Evolutionary conservation across 2,888 invertebrate genomes (phyloP).

Genomic region (Sthenelais limicola): DNA sequence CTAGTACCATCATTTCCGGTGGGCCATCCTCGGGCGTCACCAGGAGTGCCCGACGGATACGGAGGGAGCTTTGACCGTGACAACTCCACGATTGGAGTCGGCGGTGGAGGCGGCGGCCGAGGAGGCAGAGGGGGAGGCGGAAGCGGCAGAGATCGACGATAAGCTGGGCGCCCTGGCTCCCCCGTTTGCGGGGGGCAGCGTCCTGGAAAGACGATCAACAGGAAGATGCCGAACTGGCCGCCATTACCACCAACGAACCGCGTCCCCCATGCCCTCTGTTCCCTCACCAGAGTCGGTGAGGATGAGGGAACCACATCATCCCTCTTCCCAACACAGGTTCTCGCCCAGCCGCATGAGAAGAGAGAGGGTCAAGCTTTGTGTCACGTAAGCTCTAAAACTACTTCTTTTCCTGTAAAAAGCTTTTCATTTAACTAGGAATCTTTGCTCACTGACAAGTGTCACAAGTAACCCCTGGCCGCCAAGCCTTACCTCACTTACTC

Average conservation of each 20-base stretch:
- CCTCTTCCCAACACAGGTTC: slow-evolving; percentile 24
- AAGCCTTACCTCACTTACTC: too few relatives aligned
- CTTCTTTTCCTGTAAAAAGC: neutral
- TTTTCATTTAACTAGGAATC: neutral
- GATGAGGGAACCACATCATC: neutral
- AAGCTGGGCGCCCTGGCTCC: too few relatives aligned
- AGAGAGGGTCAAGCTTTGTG: slow-evolving; percentile 34
- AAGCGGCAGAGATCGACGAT: too few relatives aligned
- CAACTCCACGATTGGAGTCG: neutral
- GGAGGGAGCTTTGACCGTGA: neutral
- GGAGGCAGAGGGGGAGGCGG: neutral
- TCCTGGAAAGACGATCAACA: neutral
- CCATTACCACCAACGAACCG: too few relatives aligned
- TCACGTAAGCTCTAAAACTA: slow-evolving; percentile 27
- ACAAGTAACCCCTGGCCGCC: too few relatives aligned
- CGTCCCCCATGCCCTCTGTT: neutral
- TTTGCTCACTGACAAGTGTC: neutral
- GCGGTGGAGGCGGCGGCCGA: neutral
- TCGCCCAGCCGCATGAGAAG: slow-evolving; percentile 28
- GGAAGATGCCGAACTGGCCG: neutral
- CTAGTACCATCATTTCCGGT: neutral
- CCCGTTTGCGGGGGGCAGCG: neutral
- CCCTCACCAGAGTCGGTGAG: slow-evolving; percentile 24
- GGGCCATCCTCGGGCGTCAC: neutral
- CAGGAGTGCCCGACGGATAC: neutral